Evolutionary conservation across 1,140 invertebrate genomes (phyloP), one percentile per base, ranked within the genome.

Genomic region (Lasioglossum albipes): DNA sequence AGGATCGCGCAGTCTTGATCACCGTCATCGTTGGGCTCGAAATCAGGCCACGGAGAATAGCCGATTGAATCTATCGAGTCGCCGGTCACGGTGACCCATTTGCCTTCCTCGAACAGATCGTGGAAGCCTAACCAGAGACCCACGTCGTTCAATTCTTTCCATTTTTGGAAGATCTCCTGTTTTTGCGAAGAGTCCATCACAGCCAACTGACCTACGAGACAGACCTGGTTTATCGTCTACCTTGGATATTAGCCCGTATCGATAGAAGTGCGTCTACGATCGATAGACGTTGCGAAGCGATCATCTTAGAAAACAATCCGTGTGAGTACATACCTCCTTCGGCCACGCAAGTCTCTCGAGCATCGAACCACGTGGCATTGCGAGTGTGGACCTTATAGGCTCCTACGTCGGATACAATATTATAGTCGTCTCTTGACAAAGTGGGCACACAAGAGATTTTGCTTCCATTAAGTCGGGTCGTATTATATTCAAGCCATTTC

Each of bases 61-160:
- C 27, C 13, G 4, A 27, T 31, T 20, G 68, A n/a, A 3, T 49
- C 52, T 18, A 65, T 72, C 2, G 74, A 64, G 78, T 81, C 64
- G n/a, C 61, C 79, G 4, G 20, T 10, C 27, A 84, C 49, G 1
- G 79, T 77, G 0, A 81, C 16, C 83, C 83, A 84, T 2, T 78
- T 79, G 54, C 74, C 79, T 20, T 81, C 79, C n/a, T 75, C 70
- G 59, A 71, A 84, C 42, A n/a, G n/a, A 68, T 84, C 79, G 65
- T 84, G 83, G 16, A 65, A 7, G 7, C 83, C 83, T 9, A 84
- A 42, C 74, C 75, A 84, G 36, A 36, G 36, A 16, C 59, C 9
- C 59, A 75, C 4, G 20, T 10, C 0, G 49, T 7, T 2, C 78
- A 2, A 13, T 65, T 62, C 49, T 70, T 54, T 22, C 71, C 61